A percentile compares a stretch with the other conserved stretches of the same genome.
phyloP scores from a whole-genome alignment of 1,140 invertebrate genomes.

The Acarapis woodi region DNA sequence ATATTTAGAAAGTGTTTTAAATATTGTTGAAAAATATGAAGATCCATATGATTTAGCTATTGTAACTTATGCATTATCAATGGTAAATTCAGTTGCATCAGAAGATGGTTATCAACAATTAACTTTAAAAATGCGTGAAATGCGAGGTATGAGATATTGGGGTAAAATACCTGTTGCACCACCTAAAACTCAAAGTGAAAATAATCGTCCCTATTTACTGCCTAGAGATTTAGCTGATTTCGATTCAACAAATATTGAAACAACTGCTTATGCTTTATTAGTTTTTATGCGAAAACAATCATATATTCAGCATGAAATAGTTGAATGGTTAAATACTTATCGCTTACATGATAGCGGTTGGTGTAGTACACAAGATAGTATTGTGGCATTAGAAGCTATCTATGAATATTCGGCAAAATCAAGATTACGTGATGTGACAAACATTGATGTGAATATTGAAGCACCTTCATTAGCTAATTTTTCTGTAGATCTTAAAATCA shows the following conservation, averaged over 20 bases:
- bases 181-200: constrained; percentile 51
- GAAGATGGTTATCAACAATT: constrained; percentile 50
- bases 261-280: constrained; percentile 68
- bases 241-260: constrained; percentile 67
- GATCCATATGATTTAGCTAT: constrained; percentile 56
- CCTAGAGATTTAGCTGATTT: constrained; percentile 56
- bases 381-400: constrained; percentile 55
- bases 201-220: constrained; percentile 61
- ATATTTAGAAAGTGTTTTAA: constrained; percentile 57
- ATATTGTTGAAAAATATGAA: constrained; percentile 32
- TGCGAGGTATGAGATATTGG: constrained; percentile 37
- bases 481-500: constrained; percentile 32
- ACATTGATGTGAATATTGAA: constrained; percentile 44
- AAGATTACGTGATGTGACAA: constrained; percentile 55
- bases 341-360: constrained; percentile 68
- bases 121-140: constrained; percentile 27
- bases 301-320: constrained; percentile 44
- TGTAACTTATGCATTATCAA: constrained; percentile 51
- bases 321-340: constrained; percentile 73
- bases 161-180: constrained; percentile 39
- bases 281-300: constrained; percentile 56
- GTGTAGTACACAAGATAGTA: constrained; percentile 76
- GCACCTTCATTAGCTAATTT: constrained; percentile 42
- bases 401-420: constrained; percentile 62
- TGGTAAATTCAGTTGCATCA: constrained; percentile 40